These are phyloP conservation scores for Orchesella cincta DNA, from an alignment of 1,140 invertebrate genomes.

Conservation along the genomic window DNA sequence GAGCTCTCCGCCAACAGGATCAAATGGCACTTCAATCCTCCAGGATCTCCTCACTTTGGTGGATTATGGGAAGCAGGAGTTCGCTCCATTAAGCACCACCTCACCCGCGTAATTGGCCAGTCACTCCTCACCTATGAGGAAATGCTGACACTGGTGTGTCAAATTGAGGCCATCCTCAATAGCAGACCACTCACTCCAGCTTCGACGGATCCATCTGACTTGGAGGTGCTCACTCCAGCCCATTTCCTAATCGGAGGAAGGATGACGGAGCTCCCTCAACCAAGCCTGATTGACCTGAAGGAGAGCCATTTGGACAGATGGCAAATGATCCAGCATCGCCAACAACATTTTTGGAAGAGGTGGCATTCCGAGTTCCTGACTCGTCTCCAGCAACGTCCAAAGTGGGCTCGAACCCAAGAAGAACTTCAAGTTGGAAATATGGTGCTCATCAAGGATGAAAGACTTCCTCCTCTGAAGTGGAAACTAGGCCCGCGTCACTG, in stretches of 20 bases:
- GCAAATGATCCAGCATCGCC: neutral
- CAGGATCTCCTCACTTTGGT: constrained; percentile 8
- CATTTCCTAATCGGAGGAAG: neutral
- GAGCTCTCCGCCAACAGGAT: neutral
- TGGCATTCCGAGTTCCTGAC: neutral
- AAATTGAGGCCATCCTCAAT: constrained; percentile 11
- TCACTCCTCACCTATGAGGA: constrained; percentile 1
- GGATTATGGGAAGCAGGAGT: neutral
- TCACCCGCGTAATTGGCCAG: neutral
- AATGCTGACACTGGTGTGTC: neutral
- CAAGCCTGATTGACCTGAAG: neutral
- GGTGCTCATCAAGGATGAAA: no score
- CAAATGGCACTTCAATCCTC: neutral
- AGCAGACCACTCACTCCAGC: neutral
- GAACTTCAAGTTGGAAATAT: no score
- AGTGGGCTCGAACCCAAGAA: no score
- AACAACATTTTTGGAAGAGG: neutral
- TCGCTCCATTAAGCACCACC: neutral
- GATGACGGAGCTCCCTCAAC: neutral
- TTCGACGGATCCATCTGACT: neutral
- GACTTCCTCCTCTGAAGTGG: no score
- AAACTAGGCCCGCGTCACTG: no score
- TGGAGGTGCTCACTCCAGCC: neutral
- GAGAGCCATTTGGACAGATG: neutral
- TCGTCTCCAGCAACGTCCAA: neutral